Evolutionary conservation across 2,888 invertebrate genomes (phyloP), one percentile per base, ranked within the genome.

Genomic region (Pterobdella sp.): DNA sequence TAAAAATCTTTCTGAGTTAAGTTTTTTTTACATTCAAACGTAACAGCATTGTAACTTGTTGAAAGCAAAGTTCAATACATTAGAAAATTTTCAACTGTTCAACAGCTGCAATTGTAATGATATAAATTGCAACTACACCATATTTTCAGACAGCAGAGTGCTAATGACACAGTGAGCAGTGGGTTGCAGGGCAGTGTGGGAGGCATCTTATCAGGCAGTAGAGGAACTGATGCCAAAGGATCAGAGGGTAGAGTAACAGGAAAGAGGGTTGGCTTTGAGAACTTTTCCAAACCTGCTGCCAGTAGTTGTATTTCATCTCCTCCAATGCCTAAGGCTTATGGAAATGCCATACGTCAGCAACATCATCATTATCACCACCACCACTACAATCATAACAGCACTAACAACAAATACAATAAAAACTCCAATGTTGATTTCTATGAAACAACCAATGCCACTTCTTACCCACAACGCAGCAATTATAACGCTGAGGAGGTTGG

Each of bases 281-380:
- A 3, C 60, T 26, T 26, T 4, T 56, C 60, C 3, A 22, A n/a
- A 14, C 60, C 60, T 26, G 4, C 60, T 26, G 3, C 60, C 60
- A 26, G n/a, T 26, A 56, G n/a, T 3, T 56, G 10, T 26, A n/a
- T 56, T 26, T 56, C 60, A 4, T 56, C 60, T 26, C 60, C 60
- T 26, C 60, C 60, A 22, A 22, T 56, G n/a, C 60, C 60, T 26
- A 56, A 56, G 26, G 60, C 60, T 3, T 56, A 26, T 26, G 60
- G 10, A 22, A n/a, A 26, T 56, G 60, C n/a, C n/a, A 22, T 56
- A 3, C 18, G 60, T 4, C 60, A 56, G n/a, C 60, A 56, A 26
- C 60, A 56, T 56, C 60, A 56, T 56, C 60, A 56, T n/a, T 26
- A 56, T n/a, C 60, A 56, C n/a, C 60, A 56, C 60, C 60, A 56